Percentiles rank a stretch among this genome's conserved stretches.
Conservation (phyloP, 2,888 invertebrate genomes). For the Pteria penguin region DNA sequence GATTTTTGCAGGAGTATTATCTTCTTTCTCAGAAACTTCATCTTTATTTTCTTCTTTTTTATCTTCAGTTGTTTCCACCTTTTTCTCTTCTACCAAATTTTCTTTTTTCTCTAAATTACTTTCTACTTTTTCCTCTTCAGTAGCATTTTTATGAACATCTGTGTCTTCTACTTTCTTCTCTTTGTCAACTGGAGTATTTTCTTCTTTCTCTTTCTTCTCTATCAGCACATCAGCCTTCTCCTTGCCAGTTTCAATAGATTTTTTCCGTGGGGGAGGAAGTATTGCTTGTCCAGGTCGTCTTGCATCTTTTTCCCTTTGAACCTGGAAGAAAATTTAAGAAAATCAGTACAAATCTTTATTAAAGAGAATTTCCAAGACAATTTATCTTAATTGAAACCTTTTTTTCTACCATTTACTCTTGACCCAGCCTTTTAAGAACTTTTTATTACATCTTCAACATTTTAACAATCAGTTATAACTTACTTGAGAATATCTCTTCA, state of each 20-base stretch:
- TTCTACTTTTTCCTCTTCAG: neutral
- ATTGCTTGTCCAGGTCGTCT: neutral
- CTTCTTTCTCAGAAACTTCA: neutral
- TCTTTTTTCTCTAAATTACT: neutral
- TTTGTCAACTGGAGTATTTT: neutral
- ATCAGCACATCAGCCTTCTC: neutral
- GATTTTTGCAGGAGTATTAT: neutral
- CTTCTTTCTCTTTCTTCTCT: neutral
- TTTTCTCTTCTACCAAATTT: neutral
- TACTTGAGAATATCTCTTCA: conserved; percentile 59
- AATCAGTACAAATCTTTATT: no score
- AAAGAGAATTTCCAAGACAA: no score
- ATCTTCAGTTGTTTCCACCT: neutral
- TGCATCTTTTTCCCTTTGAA: no score
- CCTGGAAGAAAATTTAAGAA: no score
- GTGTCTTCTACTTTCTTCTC: neutral
- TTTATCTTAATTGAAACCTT: no score
- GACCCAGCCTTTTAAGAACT: no score
- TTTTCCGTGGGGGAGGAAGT: no score
- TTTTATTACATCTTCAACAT: no score
- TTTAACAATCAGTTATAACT: no score
- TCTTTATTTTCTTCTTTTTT: neutral
- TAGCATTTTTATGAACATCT: neutral
- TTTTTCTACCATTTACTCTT: no score
- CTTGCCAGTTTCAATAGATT: neutral